Evolutionary conservation across 2,797 vertebrate genomes (phyloP).

Genomic region (Neosilurus mollespiculum): DNA sequence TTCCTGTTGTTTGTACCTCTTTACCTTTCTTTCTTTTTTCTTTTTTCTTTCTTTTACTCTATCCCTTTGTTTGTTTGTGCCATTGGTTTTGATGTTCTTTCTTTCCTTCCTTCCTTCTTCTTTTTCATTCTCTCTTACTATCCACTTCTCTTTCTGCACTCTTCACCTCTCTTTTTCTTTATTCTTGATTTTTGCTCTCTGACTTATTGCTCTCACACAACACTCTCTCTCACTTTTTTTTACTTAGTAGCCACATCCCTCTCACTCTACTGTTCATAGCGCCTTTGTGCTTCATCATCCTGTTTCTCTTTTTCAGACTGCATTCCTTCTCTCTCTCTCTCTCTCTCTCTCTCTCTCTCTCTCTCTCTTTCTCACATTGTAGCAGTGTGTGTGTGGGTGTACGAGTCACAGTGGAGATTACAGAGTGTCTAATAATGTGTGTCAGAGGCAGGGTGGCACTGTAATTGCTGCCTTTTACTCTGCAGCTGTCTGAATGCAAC

Average conservation of each 20-base stretch:
- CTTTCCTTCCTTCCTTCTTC: too few species aligned
- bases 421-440: conserved; percentile 66
- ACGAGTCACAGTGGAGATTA: conserved; percentile 64
- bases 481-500: conserved; percentile 69
- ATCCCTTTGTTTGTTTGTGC: neutral
- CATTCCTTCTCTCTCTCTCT: conserved; percentile 14
- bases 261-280: neutral
- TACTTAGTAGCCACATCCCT: neutral
- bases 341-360: conserved; percentile 30
- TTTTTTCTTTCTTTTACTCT: neutral
- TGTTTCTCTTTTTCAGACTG: neutral
- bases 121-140: too few species aligned
- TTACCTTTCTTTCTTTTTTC: too few species aligned
- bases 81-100: too few species aligned
- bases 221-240: neutral
- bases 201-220: neutral
- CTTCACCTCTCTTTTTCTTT: too few species aligned
- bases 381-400: conserved; percentile 49
- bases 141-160: too few species aligned
- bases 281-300: neutral
- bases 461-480: conserved; percentile 68
- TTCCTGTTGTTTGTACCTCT: too few species aligned
- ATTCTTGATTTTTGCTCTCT: too few species aligned
- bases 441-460: conserved; percentile 61
- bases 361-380: conserved; percentile 43